Base-by-base conservation (phyloP, 2,888 invertebrate genomes). In the Liodrosophila aerea region DNA sequence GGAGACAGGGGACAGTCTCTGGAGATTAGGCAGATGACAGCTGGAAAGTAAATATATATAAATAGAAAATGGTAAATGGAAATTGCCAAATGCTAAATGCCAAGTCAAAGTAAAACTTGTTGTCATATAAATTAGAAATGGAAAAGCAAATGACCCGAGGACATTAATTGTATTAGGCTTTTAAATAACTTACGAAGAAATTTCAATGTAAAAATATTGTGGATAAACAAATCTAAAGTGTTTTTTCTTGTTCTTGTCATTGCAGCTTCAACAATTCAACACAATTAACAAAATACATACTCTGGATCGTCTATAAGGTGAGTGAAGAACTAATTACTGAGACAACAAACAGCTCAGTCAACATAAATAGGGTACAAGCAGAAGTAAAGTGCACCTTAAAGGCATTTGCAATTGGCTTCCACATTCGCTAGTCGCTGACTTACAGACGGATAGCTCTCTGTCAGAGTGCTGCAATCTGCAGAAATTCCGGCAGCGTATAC, bases 371-470 rank as follows among this genome's bases (percentile, higher is more conserved):
- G 40, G 30, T 15, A 57, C 27, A 18, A 5, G 11, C 4, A 39
- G 16, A 18, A 5, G 46, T 36, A 53, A 58, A 41, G 16, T 60
- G 63, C 45, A 64, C 46, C 59, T 69, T 56, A 80, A 72, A 80
- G 84, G 73, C 69, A 69, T 83, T 76, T 62, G 73, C 65, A 80
- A 44, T 77, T 73, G 62, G 60, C 54, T 63, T 72, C 65, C 76
- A 76, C 72, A 77, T 71, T 54, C 72, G 62, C 65, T 4, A 71
- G 62, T 66, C 57, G 49, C 53, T 41, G 47, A 53, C 22, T 22
- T 22, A 22, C 22, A 4, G 22, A 4, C 5, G 22, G 5, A 22
- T 22, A 22, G 2, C 22, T 22, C n/a, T n/a, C n/a, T n/a, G n/a
- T n/a, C n/a, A n/a, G n/a, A n/a, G n/a, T 22, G 22, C 22, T 22